Conservation (phyloP, 1,140 invertebrate genomes). For the Cherax quadricarinatus region DNA sequence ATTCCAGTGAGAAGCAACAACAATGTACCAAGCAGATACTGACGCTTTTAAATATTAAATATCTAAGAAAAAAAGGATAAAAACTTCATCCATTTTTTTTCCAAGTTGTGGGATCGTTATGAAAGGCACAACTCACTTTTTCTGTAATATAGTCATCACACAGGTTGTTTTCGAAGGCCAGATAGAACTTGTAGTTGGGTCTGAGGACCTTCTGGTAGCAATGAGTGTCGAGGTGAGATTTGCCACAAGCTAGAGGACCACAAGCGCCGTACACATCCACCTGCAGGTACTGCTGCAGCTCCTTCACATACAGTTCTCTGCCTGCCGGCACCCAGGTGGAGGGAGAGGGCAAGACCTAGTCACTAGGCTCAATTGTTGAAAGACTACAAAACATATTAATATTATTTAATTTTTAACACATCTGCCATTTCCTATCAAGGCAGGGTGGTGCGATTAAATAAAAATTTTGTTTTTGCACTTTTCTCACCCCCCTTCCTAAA, state of each 20-base stretch:
- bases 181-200: conserved; percentile 42
- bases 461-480: too few species aligned
- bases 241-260: conserved; percentile 73
- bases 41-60: background rate
- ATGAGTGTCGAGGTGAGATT: conserved; percentile 6
- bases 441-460: too few species aligned
- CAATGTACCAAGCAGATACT: too few species aligned
- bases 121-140: background rate
- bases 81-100: background rate
- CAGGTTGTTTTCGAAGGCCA: conserved; percentile 52
- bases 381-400: too few species aligned
- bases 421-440: too few species aligned
- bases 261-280: conserved; percentile 81
- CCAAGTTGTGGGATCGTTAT: background rate
- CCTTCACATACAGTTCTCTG: conserved; percentile 77
- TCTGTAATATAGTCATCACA: conserved; percentile 49
- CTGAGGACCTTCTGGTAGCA: conserved; percentile 44
- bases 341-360: too few species aligned
- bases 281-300: conserved; percentile 77
- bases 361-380: too few species aligned
- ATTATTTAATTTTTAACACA: too few species aligned
- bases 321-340: conserved; percentile 66
- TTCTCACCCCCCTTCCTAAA: too few species aligned
- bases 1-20: too few species aligned
- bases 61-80: background rate